Evolutionary conservation across 1,140 invertebrate genomes (phyloP), one percentile per base, ranked within the genome.

Genomic region (Papilio polyxenes): DNA sequence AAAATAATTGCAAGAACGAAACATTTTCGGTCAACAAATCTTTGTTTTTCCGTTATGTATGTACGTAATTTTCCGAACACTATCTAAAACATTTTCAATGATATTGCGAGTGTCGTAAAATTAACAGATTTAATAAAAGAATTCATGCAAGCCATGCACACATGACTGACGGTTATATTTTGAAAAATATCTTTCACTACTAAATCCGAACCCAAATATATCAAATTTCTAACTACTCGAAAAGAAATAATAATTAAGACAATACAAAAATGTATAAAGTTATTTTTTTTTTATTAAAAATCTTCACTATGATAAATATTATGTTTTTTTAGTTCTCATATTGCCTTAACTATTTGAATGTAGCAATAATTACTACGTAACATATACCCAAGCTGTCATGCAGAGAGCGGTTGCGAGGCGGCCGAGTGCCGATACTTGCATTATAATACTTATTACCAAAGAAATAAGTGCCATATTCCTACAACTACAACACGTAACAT

Each of bases 381-480:
- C 88, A 90, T 87, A 85, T 84, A 89, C 89, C 92, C 89, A 91
- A 91, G 88, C 89, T 78, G 86, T 77, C 91, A 91, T 90, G 91
- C 90, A 90, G 86, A 86, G 75, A 89, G 83, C 85, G 86, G 84
- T 82, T 81, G 89, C 83, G 84, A 84, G 83, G 85, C 77, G 49
- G 82, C 83, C 76, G 78, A 83, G 77, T 83, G 75, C 85, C 82
- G 72, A 81, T 78, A 83, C 84, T n/a, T 83, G 83, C 86, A 59
- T 84, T 75, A 81, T 72, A 78, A 81, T 81, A 86, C 85, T 86
- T 87, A 89, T 84, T 82, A 15, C 85, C n/a, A 69, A 17, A 20
- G n/a, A 2, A 49, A 80, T 76, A 76, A 76, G 75, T 76, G 75
- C 48, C 11, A 49, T 56, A 31, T 48, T 48, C 53, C 13, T 53